These are phyloP conservation scores for Oncorhynchus kisutch DNA, from an alignment of 2,113 vertebrate genomes.

Conservation along the genomic window DNA sequence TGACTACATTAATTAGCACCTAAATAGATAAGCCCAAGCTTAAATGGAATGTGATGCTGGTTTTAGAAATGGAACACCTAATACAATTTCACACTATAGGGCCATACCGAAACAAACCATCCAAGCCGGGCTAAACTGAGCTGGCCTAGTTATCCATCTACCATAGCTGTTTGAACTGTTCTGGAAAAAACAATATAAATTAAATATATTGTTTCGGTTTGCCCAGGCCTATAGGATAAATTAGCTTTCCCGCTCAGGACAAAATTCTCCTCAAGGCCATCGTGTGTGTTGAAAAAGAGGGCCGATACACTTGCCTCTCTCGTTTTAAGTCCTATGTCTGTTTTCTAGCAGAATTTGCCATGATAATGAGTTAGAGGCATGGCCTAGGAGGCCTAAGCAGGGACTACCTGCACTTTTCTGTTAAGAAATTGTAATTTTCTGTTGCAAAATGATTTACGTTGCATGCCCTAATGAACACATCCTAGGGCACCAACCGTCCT, in stretches of 20 bases:
- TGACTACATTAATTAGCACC: slow-evolving; percentile 2
- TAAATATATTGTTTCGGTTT: neutral
- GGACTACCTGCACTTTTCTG: too few relatives aligned
- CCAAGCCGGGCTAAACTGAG: too few relatives aligned
- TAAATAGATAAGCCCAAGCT: neutral
- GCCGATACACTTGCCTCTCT: neutral
- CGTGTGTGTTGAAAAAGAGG: neutral
- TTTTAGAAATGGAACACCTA: neutral
- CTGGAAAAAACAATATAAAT: too few relatives aligned
- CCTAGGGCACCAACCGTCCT: slow-evolving; percentile 13
- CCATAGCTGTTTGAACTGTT: too few relatives aligned
- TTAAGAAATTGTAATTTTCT: too few relatives aligned
- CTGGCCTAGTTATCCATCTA: too few relatives aligned
- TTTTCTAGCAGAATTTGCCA: slow-evolving; percentile 5
- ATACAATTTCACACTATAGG: too few relatives aligned
- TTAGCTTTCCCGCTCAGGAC: neutral
- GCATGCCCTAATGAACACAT: too few relatives aligned
- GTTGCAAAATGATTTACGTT: too few relatives aligned
- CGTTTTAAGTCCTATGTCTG: neutral
- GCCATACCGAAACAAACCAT: too few relatives aligned
- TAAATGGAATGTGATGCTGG: slow-evolving; percentile 14
- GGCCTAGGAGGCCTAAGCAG: neutral
- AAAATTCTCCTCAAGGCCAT: neutral
- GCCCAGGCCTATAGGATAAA: too few relatives aligned
- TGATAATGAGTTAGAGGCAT: neutral